Base-by-base conservation (phyloP, 1,140 invertebrate genomes). In the Bombus waltoni region DNA sequence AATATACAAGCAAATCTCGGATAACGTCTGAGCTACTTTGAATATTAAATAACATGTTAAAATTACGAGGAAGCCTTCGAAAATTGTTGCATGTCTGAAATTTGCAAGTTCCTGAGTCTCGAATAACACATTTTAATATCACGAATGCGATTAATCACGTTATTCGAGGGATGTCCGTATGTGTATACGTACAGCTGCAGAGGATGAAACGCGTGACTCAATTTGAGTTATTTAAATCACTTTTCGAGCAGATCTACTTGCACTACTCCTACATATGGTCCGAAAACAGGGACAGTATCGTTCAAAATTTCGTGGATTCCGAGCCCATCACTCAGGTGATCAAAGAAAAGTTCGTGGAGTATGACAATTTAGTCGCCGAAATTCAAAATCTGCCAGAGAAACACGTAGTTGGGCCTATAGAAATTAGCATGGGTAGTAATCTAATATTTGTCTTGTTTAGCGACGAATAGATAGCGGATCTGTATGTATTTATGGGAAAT, bases 241-340 rank as follows among this genome's bases (percentile, higher is more conserved):
- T 35, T 72, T 44, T 62, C 15, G 10, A 76, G 9, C 78, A 95
- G 95, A 85, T 78, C 92, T 97, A 97, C 92, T 92, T 96, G 53
- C 94, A 93, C 85, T 97, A 96, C 93, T 95, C 96, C 13, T 96
- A 96, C 90, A 93, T 97, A 79, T 98, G 98, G 98, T 96, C 96
- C 9, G 96, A 97, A 83, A 96, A 97, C 84, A 96, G 97, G 89
- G 96, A 97, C 28, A 94, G 96, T 66, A 95, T 97, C 87, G 95
- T 98, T 25, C 95, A 97, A 93, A 92, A 95, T 4, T 98, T 98
- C 94, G 96, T 97, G 35, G 96, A 97, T 76, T 96, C 96, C 1
- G 96, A 97, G 92, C 98, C 98, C 0, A 95, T 97, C 15, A 96
- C 97, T 44, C 96, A 97, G 0, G 97, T 97, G 90, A 97, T 98